Evolutionary conservation across 1,140 invertebrate genomes (phyloP), one percentile per base, ranked within the genome.

Genomic region (Colletes latitarsis): DNA sequence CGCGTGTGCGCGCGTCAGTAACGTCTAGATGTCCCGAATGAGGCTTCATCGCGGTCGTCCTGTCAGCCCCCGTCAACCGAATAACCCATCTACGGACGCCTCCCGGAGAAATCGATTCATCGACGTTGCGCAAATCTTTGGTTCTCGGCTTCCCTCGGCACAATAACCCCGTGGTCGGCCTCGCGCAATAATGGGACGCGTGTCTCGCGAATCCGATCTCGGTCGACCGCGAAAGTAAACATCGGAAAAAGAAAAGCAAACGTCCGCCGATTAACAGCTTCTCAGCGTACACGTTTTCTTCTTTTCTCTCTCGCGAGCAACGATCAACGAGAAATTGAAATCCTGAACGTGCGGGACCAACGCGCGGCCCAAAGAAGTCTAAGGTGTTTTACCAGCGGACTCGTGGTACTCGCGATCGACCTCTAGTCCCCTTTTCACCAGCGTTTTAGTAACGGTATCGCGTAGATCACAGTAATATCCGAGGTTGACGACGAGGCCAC

Each of bases 381-480:
- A 49, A 10, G 49, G 71, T 21, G 71, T 70, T 55, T 14, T 75
- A 68, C 55, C 43, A 5, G 8, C 43, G 39, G 41, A 71, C 80
- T 74, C 69, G 57, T 70, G 77, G 46, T 63, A 75, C 15, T 21
- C 62, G 49, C 70, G n/a, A 64, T n/a, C 62, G 57, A 71, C 30
- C 43, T 60, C 53, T 52, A 19, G 64, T 68, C 21, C 30, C 30
- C 68, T 30, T 60, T 39, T 12, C 52, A 64, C 49, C 67, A 49
- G 58, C 68, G 39, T 66, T 70, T 63, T 67, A 79, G 73, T 74
- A 67, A 63, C 78, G 30, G 76, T 71, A 69, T 72, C 49, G 78
- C 70, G 68, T 81, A 77, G 63, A 60, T 86, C 70, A 81, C 67
- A 84, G 84, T 66, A 58, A 70, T 75, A 70, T 69, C 55, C 58